Evolutionary conservation across 1,140 invertebrate species (phyloP).

Genomic region (Euwallacea fornicatus): DNA sequence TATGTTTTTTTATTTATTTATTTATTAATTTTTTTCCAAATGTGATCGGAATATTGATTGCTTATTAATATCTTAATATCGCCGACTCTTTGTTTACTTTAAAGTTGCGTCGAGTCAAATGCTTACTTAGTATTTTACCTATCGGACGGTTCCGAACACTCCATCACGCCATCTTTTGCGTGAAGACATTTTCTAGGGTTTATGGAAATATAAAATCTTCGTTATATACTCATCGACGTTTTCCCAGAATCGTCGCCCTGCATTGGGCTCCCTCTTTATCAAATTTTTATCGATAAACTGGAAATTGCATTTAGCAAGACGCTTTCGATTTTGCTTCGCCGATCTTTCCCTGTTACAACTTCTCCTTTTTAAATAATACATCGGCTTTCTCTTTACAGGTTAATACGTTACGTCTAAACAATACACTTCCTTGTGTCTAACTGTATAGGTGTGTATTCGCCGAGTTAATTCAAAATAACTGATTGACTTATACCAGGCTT

Average conservation of each 20-base stretch:
- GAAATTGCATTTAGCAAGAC: constrained; percentile 26
- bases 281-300: constrained; percentile 32
- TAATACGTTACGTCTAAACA: background rate
- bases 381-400: constrained; percentile 16
- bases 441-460: no score
- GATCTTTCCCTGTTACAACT: constrained; percentile 25
- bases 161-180: background rate
- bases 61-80: background rate
- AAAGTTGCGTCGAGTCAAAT: no score
- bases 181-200: constrained; percentile 4
- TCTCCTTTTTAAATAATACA: constrained; percentile 22
- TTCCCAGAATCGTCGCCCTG: constrained; percentile 17
- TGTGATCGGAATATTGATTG: background rate
- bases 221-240: constrained; percentile 14
- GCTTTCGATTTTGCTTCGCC: constrained; percentile 28
- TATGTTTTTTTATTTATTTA: no score
- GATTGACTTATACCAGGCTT: no score
- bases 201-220: constrained; percentile 23
- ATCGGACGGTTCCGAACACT: no score
- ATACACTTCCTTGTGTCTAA: background rate
- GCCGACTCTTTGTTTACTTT: no score
- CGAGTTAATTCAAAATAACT: no score
- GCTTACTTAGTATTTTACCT: no score
- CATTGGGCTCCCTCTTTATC: constrained; percentile 21
- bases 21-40: no score